Percentiles rank a stretch among this genome's conserved stretches.
phyloP scores from a whole-genome alignment of 2,888 invertebrate genomes.

The Orthosia gothica region DNA sequence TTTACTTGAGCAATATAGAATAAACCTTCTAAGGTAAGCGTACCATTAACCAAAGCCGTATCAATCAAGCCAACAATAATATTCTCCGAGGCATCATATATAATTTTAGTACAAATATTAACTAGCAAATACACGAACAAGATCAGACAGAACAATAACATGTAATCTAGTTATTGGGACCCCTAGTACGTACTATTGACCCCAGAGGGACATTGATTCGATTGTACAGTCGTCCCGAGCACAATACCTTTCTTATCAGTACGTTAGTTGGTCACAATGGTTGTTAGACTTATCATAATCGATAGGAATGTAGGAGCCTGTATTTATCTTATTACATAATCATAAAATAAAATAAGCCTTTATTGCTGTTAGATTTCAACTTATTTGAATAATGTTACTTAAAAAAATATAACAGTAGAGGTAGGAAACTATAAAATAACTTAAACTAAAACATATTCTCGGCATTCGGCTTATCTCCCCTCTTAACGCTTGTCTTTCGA shows the following conservation, averaged over 20 bases:
- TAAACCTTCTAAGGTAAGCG: not conserved
- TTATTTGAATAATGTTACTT: too few species aligned
- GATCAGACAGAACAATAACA: slow-evolving; percentile 26
- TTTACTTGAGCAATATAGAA: not conserved
- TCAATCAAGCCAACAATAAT: not conserved
- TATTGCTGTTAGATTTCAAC: too few species aligned
- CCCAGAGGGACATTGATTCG: slow-evolving; percentile 45
- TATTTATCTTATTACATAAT: too few species aligned
- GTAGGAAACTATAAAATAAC: too few species aligned
- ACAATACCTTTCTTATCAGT: slow-evolving; percentile 52
- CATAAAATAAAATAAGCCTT: too few species aligned
- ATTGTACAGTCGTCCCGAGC: slow-evolving; percentile 34
- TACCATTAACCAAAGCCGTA: not conserved
- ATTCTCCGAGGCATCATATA: slow-evolving; percentile 2
- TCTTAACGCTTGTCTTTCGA: too few species aligned
- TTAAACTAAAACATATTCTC: too few species aligned
- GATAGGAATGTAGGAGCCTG: not conserved
- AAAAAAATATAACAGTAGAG: too few species aligned
- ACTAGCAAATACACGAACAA: slow-evolving; percentile 4
- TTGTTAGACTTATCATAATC: slow-evolving; percentile 17
- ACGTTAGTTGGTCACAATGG: slow-evolving; percentile 13
- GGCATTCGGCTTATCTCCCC: too few species aligned
- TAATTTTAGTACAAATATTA: slow-evolving; percentile 22
- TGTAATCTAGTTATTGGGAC: slow-evolving; percentile 34
- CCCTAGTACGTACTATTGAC: slow-evolving; percentile 17